Evolutionary conservation across 2,888 invertebrate species (phyloP), one percentile per base, ranked within the genome.

Genomic region (Volucella inflata): DNA sequence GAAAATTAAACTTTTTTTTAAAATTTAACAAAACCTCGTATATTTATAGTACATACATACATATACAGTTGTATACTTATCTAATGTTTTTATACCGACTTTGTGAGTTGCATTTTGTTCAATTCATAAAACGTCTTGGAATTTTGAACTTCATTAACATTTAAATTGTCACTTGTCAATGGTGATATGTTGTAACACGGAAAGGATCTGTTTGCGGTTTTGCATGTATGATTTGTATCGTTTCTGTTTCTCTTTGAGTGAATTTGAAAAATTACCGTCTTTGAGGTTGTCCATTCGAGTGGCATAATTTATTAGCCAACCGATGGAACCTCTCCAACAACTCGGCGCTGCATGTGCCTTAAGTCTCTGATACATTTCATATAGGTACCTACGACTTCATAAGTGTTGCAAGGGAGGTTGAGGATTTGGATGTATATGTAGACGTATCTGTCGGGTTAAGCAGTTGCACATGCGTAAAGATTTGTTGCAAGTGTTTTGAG

Each of bases 271-370:
- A 42, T 42, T 53, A 30, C 64, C 38, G 59, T 17, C 53, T 75
- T 71, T 81, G 81, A 60, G 70, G 76, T 67, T 78, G 80, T 67
- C 84, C 68, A 55, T 57, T 75, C 65, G 64, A 65, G 70, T 72
- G 81, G 44, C 60, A 51, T 85, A 64, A 85, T 81, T 85, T 85
- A 85, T 85, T 77, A 67, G 62, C 72, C 68, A 62, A 72, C 76
- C 76, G 50, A 67, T 59, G 71, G 57, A 68, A 75, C 38, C 79
- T 64, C 46, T 10, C 50, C 14, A 36, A 59, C 44, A 57, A 55
- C 70, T 21, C 48, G 53, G 64, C 6, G 6, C 30, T 38, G 14
- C 12, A 14, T 42, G 12, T 17, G 42, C 10, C 8, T 30, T 30
- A 30, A 30, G 30, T 30, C 30, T 30, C 6, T 4, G 6, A 6